Base-by-base conservation (phyloP, 2,888 invertebrate genomes). In the Polydrusus tereticollis region DNA sequence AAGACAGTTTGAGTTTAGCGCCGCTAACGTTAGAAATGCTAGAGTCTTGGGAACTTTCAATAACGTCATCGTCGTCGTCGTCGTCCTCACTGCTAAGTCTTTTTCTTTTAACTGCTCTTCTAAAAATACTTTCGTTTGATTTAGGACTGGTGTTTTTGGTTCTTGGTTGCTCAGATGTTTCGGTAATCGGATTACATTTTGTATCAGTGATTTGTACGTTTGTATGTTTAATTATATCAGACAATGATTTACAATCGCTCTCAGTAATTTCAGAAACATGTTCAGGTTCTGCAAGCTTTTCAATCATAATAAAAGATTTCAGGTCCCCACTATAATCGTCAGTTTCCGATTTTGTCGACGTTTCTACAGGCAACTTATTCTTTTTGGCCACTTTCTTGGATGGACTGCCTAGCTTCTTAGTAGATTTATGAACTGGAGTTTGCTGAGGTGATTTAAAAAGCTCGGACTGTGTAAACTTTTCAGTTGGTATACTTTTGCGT, bases 11-110 rank as follows among this genome's bases (percentile, higher is more conserved):
- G 4, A 59, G 50, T 14, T 47, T 52, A 2, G 41, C 16, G 20
- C 41, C 41, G 23, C 59, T 68, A n/a, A 45, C 20, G 21, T 62
- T 69, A 36, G 38, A n/a, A 62, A 55, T 26, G 21, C 16, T 26
- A 6, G 68, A 60, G 8, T 69, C 73, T 41, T 73, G 73, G 1
- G 73, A 73, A 38, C 73, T 73, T 47, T 73, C 73, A 29, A 73
- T 73, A 14, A 68, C 36, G 21, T 73, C 72, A 10, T 72, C 68
- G 2, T 67, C 72, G 14, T 72, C 68, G 2, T 67, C 67, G 8
- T 69, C 69, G 5, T 60, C 60, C 6, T 45, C 57, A 45, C 64
- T 64, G 14, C 41, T 45, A 10, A 10, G 18, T 47, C 47, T 45
- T 29, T 50, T 63, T 14, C 63, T 26, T 47, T 62, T 62, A 20